Evolutionary conservation across 30 jellyfish, hydroid and myxozoan genomes (phyloP).

Genomic region (Hydractinia echinata): DNA sequence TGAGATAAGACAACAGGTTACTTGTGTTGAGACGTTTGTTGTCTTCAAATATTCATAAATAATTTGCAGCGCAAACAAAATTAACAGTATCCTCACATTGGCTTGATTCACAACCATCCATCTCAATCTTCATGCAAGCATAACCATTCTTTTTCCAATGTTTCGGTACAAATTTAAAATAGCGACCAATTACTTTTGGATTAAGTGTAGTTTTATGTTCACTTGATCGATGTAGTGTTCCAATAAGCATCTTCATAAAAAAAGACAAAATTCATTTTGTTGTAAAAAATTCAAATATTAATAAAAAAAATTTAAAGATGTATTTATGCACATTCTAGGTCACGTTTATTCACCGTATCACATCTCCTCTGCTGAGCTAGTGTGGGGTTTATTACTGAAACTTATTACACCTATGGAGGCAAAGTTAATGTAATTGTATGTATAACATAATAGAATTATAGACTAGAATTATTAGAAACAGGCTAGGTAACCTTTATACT

Average conservation of each 20-base stretch:
- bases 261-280: too few relatives aligned
- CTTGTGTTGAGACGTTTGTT: not conserved
- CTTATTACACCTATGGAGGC: too few relatives aligned
- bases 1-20: too few relatives aligned
- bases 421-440: too few relatives aligned
- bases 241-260: not conserved
- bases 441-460: too few relatives aligned
- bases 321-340: too few relatives aligned
- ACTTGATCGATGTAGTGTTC: not conserved
- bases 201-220: not conserved
- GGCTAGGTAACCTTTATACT: not conserved
- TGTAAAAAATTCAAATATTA: too few relatives aligned
- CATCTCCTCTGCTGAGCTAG: too few relatives aligned
- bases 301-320: too few relatives aligned
- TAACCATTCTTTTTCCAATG: conserved; percentile 5
- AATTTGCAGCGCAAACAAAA: not conserved
- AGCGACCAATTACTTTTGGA: conserved; percentile 22
- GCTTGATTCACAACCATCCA: conserved; percentile 43
- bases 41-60: not conserved
- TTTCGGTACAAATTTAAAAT: conserved; percentile 28
- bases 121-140: conserved; percentile 40
- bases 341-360: too few relatives aligned
- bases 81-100: conserved; percentile 26
- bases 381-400: too few relatives aligned
- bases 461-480: too few relatives aligned